Evolutionary conservation across 2,888 invertebrate genomes (phyloP).

Genomic region (Boloria euphrosyne): DNA sequence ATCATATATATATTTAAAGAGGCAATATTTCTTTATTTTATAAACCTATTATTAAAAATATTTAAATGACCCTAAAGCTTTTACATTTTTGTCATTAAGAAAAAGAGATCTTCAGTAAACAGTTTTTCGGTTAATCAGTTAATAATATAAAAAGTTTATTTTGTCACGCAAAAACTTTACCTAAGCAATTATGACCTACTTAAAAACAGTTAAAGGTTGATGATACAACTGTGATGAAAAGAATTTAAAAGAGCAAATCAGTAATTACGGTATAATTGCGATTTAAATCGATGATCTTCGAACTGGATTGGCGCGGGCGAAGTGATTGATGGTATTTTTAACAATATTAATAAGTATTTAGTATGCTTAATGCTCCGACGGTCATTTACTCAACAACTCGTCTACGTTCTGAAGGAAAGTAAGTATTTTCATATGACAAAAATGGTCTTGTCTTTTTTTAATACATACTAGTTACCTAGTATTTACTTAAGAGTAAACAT

Average conservation of each 20-base stretch:
- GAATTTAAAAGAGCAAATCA: constrained; percentile 7
- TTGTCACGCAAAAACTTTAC: background rate
- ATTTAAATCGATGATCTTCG: constrained; percentile 25
- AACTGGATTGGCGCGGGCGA: constrained; percentile 21
- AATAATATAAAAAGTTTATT: background rate
- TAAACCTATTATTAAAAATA: too few relatives aligned
- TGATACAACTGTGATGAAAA: background rate
- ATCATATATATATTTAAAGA: background rate
- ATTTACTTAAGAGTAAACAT: too few relatives aligned
- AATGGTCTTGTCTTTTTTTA: background rate
- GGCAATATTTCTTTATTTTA: too few relatives aligned
- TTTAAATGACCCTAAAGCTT: too few relatives aligned
- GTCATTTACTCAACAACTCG: constrained; percentile 7
- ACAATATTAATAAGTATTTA: constrained; percentile 29
- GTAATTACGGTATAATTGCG: constrained; percentile 24
- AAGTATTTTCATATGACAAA: background rate
- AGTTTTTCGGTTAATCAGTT: background rate
- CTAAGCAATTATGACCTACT: background rate
- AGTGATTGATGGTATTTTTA: constrained; percentile 31
- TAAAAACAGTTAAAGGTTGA: constrained; percentile 1
- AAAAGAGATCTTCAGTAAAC: background rate
- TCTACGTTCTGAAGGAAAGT: background rate
- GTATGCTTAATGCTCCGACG: constrained; percentile 19
- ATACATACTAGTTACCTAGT: too few relatives aligned
- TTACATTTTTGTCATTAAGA: too few relatives aligned